Percentiles rank a stretch among this genome's conserved stretches.
Conservation (phyloP, 2,888 invertebrate species). For the Hecatera dysodea region DNA sequence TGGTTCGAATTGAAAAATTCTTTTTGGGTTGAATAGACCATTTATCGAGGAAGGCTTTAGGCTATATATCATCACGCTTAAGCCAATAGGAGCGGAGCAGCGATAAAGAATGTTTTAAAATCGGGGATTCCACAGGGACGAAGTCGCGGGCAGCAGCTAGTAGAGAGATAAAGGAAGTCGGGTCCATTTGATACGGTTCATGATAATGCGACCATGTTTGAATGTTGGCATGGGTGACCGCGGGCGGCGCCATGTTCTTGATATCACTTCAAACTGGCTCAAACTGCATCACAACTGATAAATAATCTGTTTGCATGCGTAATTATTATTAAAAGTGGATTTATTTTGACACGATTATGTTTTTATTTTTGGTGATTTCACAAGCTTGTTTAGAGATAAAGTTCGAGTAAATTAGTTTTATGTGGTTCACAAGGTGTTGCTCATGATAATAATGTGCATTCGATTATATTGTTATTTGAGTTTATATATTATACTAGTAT, state of each 20-base stretch:
- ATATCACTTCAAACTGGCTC: conserved; percentile 47
- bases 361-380: background rate
- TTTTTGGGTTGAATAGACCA: too few relatives aligned
- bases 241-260: conserved; percentile 43
- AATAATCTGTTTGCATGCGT: conserved; percentile 14
- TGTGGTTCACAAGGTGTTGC: too few relatives aligned
- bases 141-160: too few relatives aligned
- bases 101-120: too few relatives aligned
- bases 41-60: too few relatives aligned
- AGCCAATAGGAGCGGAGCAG: too few relatives aligned
- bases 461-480: background rate
- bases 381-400: background rate
- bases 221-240: conserved; percentile 23
- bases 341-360: conserved; percentile 20
- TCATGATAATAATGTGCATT: background rate
- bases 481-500: too few relatives aligned
- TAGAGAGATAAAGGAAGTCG: conserved; percentile 37
- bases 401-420: background rate
- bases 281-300: conserved; percentile 49
- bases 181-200: conserved; percentile 51
- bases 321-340: background rate
- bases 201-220: conserved; percentile 22
- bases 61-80: too few relatives aligned
- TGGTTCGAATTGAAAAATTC: too few relatives aligned
- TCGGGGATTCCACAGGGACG: too few relatives aligned